phyloP scores from a whole-genome alignment of 1,140 invertebrate genomes.

The Ceratina australensis region DNA sequence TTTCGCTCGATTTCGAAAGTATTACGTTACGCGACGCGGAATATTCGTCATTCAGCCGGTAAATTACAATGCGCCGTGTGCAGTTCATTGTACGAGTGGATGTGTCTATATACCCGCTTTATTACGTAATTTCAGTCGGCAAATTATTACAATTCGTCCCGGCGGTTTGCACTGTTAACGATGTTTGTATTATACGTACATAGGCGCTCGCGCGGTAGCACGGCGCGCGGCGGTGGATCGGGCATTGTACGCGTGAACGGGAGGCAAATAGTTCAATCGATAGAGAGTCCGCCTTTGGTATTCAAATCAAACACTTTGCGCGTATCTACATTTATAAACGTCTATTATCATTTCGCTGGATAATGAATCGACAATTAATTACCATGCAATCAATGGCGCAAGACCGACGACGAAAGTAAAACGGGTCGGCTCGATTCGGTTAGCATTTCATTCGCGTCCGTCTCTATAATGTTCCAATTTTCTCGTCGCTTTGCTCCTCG shows the following conservation, averaged over 20 bases:
- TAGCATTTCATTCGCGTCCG: background rate
- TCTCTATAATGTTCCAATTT: background rate
- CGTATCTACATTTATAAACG: conserved; percentile 55
- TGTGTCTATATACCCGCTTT: conserved; percentile 50
- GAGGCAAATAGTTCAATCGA: conserved; percentile 51
- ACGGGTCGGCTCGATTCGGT: conserved; percentile 25
- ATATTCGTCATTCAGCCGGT: conserved; percentile 40
- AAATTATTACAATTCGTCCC: conserved; percentile 60
- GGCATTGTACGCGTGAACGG: conserved; percentile 43
- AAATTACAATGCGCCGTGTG: conserved; percentile 52
- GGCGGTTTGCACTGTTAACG: conserved; percentile 41
- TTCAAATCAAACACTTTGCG: conserved; percentile 48
- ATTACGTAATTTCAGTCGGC: conserved; percentile 55
- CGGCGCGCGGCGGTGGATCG: background rate
- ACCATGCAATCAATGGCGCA: conserved; percentile 14
- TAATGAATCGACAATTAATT: conserved; percentile 45
- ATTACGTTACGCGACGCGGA: conserved; percentile 13
- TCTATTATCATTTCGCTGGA: conserved; percentile 57
- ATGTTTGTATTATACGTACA: conserved; percentile 50
- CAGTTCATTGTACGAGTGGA: conserved; percentile 50
- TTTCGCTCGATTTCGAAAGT: conserved; percentile 17
- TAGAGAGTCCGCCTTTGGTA: conserved; percentile 42
- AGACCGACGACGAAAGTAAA: conserved; percentile 12
- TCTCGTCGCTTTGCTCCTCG: no score
- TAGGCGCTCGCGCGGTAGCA: background rate